phyloP scores from a whole-genome alignment of 2,113 vertebrate species.

The Tupaia chinensis region DNA sequence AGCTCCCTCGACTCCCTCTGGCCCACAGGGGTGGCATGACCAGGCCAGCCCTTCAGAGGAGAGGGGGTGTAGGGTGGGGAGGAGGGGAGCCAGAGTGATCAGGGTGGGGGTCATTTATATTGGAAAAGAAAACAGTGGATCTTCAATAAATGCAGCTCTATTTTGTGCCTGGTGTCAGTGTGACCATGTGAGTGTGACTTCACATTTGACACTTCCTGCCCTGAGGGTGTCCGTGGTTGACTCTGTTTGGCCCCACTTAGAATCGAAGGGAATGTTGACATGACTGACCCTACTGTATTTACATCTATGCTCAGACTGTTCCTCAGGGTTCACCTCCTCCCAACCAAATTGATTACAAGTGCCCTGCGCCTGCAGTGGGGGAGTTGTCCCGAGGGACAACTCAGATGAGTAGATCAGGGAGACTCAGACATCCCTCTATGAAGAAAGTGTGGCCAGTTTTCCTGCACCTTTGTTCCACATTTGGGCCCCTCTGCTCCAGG shows the following conservation, averaged over 20 bases:
- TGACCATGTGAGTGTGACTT: not conserved
- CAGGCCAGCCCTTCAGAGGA: not conserved
- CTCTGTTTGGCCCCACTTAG: not conserved
- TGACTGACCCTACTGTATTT: not conserved
- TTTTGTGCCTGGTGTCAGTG: not conserved
- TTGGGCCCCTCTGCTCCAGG: not conserved
- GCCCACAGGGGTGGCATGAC: not conserved
- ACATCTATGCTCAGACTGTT: not conserved
- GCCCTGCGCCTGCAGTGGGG: not conserved
- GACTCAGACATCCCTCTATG: not conserved
- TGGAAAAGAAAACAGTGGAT: not conserved
- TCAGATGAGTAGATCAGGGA: not conserved
- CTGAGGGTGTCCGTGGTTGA: not conserved
- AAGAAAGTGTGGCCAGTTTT: conserved; percentile 13
- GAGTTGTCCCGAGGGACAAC: not conserved
- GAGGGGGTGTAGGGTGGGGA: not conserved
- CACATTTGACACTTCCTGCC: not conserved
- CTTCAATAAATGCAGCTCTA: not conserved
- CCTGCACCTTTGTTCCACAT: not conserved
- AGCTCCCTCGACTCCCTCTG: not conserved
- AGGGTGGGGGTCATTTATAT: not conserved
- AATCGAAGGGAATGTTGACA: not conserved
- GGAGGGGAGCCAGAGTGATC: not conserved
- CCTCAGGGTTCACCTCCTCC: not conserved
- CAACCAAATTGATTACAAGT: not conserved